Percentiles rank a stretch among this genome's conserved stretches.
Conservation (phyloP, 1,140 invertebrate species). For the Brachionus plicatilis region DNA sequence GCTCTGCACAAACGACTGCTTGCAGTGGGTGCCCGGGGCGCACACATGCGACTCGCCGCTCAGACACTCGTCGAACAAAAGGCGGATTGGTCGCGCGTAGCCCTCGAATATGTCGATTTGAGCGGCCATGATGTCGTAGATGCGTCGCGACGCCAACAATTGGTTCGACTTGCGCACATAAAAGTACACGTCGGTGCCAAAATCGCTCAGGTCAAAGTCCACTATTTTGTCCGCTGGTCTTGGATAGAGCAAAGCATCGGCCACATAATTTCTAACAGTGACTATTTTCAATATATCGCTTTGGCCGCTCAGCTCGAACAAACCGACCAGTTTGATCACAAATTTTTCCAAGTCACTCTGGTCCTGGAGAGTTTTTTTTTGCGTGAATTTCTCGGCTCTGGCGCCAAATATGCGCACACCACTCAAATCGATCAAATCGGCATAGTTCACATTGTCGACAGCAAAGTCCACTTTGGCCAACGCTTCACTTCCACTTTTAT, state of each 20-base stretch:
- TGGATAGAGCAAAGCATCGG: background rate
- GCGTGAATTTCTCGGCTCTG: background rate
- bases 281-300: conserved; percentile 3
- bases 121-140: conserved; percentile 9
- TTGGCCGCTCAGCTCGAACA: background rate
- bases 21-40: background rate
- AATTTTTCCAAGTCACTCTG: conserved; percentile 22
- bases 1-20: background rate
- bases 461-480: conserved; percentile 30
- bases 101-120: background rate
- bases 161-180: background rate
- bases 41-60: background rate
- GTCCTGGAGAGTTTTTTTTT: background rate
- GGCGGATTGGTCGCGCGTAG: background rate
- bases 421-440: background rate
- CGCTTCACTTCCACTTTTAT: background rate
- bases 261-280: background rate
- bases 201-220: background rate
- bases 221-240: background rate
- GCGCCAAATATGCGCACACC: background rate
- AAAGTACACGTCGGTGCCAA: conserved; percentile 19
- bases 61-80: conserved; percentile 12
- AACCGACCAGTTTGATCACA: conserved; percentile 13
- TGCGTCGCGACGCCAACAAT: background rate
- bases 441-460: conserved; percentile 30